Evolutionary conservation across 2,113 vertebrate genomes (phyloP).

Genomic region (Onychostruthus taczanowskii): DNA sequence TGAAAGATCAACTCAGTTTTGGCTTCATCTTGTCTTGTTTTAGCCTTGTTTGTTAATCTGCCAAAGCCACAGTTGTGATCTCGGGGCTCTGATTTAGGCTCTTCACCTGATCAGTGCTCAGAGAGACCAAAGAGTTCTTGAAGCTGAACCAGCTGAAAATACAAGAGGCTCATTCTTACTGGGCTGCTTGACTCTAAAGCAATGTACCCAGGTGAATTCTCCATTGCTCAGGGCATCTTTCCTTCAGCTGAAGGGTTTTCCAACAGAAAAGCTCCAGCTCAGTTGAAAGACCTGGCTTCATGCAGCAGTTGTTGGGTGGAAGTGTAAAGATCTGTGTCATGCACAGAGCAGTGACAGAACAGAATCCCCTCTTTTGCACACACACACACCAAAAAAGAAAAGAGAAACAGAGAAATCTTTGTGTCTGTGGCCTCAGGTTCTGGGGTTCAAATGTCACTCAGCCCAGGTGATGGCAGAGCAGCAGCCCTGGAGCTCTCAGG

Average conservation of each 20-base stretch:
- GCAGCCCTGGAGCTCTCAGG: not conserved
- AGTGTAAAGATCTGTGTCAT: not conserved
- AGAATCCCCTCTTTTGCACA: not conserved
- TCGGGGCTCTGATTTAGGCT: not conserved
- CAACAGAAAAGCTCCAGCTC: not conserved
- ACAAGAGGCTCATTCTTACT: not conserved
- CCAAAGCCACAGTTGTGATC: not conserved
- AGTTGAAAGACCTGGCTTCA: not conserved
- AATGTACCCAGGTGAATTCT: not conserved
- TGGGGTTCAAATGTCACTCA: not conserved
- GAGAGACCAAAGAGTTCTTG: not conserved
- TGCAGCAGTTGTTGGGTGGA: not conserved
- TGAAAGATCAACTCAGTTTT: not conserved
- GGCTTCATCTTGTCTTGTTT: not conserved
- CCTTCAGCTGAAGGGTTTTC: not conserved
- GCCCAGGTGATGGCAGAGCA: not conserved
- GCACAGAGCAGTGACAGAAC: not conserved
- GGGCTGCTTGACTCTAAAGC: not conserved
- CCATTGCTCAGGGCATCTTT: not conserved
- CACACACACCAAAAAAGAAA: not conserved
- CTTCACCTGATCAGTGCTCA: not conserved
- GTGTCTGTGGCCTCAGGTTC: not conserved
- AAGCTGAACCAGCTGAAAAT: not conserved
- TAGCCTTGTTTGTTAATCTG: not conserved
- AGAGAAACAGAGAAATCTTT: not conserved